Conservation (phyloP, 2,797 vertebrate genomes). For the Dermochelys coriacea region DNA sequence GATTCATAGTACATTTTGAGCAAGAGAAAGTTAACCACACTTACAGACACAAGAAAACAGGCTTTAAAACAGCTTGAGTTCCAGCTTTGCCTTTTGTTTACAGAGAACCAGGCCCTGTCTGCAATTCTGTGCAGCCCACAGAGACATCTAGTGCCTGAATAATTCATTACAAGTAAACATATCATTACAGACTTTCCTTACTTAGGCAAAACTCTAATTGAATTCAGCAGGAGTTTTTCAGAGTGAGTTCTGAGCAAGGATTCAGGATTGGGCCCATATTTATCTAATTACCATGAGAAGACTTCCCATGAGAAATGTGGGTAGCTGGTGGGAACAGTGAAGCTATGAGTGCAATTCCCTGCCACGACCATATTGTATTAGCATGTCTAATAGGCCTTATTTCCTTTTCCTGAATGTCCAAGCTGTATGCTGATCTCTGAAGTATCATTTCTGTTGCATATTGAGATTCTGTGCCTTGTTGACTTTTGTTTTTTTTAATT, state of each 20-base stretch:
- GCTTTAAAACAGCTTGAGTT: not conserved
- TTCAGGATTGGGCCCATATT: not conserved
- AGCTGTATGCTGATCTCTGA: not conserved
- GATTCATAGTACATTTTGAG: not conserved
- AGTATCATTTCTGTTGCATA: not conserved
- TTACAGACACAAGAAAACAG: not conserved
- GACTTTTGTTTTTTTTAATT: not conserved
- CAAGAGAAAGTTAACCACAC: not conserved
- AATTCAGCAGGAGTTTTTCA: not conserved
- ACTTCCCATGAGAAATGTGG: not conserved
- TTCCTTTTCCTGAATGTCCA: conserved; percentile 12
- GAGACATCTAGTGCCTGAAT: not conserved
- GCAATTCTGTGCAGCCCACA: not conserved
- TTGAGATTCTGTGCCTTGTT: not conserved
- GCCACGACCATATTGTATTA: not conserved
- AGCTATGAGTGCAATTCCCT: not conserved
- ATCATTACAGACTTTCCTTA: not conserved
- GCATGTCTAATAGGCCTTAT: not conserved
- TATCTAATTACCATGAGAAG: not conserved
- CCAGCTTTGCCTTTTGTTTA: not conserved
- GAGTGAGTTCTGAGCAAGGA: not conserved
- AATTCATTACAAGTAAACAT: not conserved
- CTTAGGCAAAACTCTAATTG: not conserved
- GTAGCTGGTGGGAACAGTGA: not conserved
- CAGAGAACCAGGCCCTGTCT: not conserved